Conservation (phyloP, 2,888 invertebrate species). For the Harpalus rufipes region DNA sequence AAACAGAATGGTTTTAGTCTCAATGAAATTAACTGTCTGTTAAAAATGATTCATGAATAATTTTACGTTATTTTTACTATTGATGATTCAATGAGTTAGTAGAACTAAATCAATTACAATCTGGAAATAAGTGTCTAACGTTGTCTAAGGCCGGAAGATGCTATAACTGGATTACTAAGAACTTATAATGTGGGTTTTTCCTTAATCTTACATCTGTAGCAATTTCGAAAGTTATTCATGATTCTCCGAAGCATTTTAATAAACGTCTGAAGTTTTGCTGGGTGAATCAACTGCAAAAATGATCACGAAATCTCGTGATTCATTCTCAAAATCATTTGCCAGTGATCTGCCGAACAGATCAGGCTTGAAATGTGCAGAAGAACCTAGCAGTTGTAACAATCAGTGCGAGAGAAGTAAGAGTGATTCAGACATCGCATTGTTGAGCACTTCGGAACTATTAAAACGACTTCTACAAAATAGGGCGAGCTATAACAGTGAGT, state of each 20-base stretch:
- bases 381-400: background rate
- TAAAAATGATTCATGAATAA: conserved; percentile 44
- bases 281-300: conserved; percentile 59
- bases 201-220: conserved; percentile 47
- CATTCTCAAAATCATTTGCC: conserved; percentile 46
- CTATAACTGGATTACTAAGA: conserved; percentile 50
- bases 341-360: conserved; percentile 27
- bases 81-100: conserved; percentile 35
- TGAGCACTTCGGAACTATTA: conserved; percentile 60
- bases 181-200: conserved; percentile 60
- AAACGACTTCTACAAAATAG: conserved; percentile 61
- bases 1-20: conserved; percentile 10
- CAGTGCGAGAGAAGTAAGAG: conserved; percentile 33
- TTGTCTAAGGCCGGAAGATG: conserved; percentile 46
- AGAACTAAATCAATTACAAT: conserved; percentile 43
- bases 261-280: conserved; percentile 50
- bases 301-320: conserved; percentile 49
- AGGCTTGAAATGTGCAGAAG: conserved; percentile 11
- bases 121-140: conserved; percentile 25
- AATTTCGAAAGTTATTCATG: conserved; percentile 53
- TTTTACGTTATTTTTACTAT: conserved; percentile 34
- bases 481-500: background rate
- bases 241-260: conserved; percentile 58
- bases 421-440: conserved; percentile 49
- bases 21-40: conserved; percentile 32